These are phyloP conservation scores for Umimayanthus chanpuru DNA, from an alignment of 92 coral and sea anemone genomes.

Conservation along the genomic window DNA sequence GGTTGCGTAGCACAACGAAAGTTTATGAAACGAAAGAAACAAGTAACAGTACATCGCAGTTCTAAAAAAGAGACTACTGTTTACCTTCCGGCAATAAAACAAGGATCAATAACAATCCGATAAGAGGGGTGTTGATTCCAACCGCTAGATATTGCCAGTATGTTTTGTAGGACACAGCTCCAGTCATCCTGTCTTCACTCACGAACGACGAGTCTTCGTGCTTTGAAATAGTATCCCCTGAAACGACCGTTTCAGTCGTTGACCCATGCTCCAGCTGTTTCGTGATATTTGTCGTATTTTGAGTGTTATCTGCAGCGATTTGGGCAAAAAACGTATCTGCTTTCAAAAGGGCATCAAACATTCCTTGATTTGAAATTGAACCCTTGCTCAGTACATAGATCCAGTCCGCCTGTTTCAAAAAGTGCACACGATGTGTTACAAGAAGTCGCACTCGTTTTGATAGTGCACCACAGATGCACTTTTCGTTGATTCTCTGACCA, in stretches of 20 bases:
- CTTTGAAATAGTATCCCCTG: no score
- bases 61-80: background rate
- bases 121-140: background rate
- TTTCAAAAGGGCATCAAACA: background rate
- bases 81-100: conserved; percentile 8
- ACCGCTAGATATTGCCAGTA: background rate
- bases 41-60: background rate
- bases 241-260: background rate
- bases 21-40: no score
- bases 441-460: background rate
- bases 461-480: background rate
- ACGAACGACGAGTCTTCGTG: background rate
- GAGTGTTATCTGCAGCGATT: background rate
- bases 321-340: background rate
- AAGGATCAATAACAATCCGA: background rate
- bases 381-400: background rate
- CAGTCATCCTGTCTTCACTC: background rate
- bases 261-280: background rate
- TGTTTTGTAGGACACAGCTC: conserved; percentile 7
- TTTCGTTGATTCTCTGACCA: background rate
- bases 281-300: background rate
- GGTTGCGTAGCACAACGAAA: background rate
- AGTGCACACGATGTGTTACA: conserved; percentile 8
- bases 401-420: conserved; percentile 15
- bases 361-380: background rate